A percentile compares a stretch with the other conserved stretches of the same genome.
Conservation (phyloP, 2,797 vertebrate species). For the Nannoperca australis region DNA sequence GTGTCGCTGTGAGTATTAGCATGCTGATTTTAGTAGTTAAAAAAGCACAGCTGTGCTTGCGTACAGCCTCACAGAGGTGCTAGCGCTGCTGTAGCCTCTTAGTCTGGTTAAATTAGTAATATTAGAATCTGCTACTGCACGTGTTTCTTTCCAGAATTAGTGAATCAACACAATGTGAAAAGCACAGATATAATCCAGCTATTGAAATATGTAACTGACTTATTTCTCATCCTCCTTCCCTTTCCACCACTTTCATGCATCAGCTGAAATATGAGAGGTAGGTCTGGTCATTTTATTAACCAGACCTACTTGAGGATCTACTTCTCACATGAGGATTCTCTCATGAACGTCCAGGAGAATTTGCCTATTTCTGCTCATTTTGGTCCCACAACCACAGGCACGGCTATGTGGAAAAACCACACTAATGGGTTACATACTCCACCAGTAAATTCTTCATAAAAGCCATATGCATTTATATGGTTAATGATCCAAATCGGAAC, state of each 20-base stretch:
- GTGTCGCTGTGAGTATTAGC: neutral
- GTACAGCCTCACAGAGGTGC: neutral
- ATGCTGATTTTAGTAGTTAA: neutral
- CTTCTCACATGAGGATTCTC: slow-evolving; percentile 38
- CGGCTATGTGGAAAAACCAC: slow-evolving; percentile 28
- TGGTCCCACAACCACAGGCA: slow-evolving; percentile 44
- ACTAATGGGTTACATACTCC: slow-evolving; percentile 25
- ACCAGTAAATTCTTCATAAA: slow-evolving; percentile 32
- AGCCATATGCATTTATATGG: slow-evolving; percentile 26
- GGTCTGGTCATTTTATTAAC: slow-evolving; percentile 41
- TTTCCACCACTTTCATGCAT: slow-evolving; percentile 54
- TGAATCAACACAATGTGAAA: neutral
- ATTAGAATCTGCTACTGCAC: neutral
- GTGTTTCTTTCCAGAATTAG: neutral
- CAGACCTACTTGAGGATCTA: slow-evolving; percentile 21
- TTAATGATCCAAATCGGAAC: slow-evolving; percentile 38
- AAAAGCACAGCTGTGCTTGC: neutral
- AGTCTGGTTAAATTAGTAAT: slow-evolving; percentile 24
- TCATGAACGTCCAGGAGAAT: slow-evolving; percentile 46
- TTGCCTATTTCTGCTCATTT: slow-evolving; percentile 42
- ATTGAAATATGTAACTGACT: slow-evolving; percentile 1
- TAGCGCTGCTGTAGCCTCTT: neutral
- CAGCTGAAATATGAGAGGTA: slow-evolving; percentile 44
- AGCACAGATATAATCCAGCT: neutral
- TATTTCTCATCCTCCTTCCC: slow-evolving; percentile 25